These are phyloP conservation scores for Bujurquina vittata DNA, from an alignment of 2,113 vertebrate genomes.

Conservation along the genomic window DNA sequence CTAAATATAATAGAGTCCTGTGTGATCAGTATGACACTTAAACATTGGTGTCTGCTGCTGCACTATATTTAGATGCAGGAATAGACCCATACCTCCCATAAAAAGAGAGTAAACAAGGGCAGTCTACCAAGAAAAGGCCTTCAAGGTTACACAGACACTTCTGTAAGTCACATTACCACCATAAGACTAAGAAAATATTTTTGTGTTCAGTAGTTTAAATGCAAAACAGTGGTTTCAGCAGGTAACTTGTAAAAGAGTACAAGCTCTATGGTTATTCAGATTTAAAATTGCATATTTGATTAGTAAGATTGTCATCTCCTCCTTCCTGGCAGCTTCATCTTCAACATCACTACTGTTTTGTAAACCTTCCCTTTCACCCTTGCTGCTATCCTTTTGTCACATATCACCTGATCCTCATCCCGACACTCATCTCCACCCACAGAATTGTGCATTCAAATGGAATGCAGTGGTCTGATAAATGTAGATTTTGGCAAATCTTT, in stretches of 20 bases:
- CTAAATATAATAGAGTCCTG: conserved; percentile 8
- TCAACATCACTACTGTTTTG: background rate
- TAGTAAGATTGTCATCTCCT: too few species aligned
- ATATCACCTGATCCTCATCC: background rate
- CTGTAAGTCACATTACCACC: background rate
- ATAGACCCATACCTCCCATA: conserved; percentile 28
- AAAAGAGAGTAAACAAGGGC: conserved; percentile 25
- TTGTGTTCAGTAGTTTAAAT: background rate
- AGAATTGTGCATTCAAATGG: too few species aligned
- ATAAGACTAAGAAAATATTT: background rate
- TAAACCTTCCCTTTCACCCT: background rate
- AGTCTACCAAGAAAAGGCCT: conserved; percentile 35
- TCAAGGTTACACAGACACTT: conserved; percentile 9
- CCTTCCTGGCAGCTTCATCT: too few species aligned
- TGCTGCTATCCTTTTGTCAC: background rate
- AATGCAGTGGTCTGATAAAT: background rate
- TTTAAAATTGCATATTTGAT: background rate
- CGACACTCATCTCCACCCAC: background rate
- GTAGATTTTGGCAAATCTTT: background rate
- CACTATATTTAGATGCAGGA: conserved; percentile 48
- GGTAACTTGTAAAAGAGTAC: background rate
- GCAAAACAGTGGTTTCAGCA: background rate
- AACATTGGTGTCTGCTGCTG: conserved; percentile 39
- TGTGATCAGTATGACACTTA: conserved; percentile 49
- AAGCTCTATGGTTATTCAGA: background rate